Percentiles rank a stretch among this genome's conserved stretches.
Conservation (phyloP, 2,113 vertebrate species). For the Morone saxatilis region DNA sequence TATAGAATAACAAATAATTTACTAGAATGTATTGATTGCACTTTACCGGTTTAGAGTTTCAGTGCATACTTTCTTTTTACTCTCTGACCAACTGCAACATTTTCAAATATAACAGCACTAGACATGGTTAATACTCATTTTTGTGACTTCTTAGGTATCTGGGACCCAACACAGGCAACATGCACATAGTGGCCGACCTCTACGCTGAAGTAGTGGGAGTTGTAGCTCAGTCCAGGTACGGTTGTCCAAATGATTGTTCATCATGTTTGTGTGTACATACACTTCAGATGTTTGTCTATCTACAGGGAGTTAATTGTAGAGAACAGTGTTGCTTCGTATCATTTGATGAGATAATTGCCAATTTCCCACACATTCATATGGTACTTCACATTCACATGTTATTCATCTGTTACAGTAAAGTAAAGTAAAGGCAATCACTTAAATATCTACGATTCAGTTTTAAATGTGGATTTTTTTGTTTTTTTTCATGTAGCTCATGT, state of each 20-base stretch:
- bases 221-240: constrained; percentile 95
- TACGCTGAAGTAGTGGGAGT: constrained; percentile 98
- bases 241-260: neutral
- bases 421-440: neutral
- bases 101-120: neutral
- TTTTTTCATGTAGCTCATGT: neutral
- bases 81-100: neutral
- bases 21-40: neutral
- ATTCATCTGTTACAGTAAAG: neutral
- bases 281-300: constrained; percentile 1
- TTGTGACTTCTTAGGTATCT: constrained; percentile 88
- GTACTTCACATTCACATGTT: too few species aligned
- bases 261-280: constrained; percentile 3
- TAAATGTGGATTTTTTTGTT: neutral
- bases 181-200: constrained; percentile 98
- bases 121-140: neutral
- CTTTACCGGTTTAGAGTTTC: neutral
- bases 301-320: neutral
- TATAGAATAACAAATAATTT: neutral
- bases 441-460: neutral
- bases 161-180: constrained; percentile 98
- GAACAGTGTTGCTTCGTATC: neutral
- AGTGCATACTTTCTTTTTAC: neutral
- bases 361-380: neutral
- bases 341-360: neutral